Evolutionary conservation across 2,888 invertebrate species (phyloP), one percentile per base, ranked within the genome.

Genomic region (Caenorhabditis sp.): DNA sequence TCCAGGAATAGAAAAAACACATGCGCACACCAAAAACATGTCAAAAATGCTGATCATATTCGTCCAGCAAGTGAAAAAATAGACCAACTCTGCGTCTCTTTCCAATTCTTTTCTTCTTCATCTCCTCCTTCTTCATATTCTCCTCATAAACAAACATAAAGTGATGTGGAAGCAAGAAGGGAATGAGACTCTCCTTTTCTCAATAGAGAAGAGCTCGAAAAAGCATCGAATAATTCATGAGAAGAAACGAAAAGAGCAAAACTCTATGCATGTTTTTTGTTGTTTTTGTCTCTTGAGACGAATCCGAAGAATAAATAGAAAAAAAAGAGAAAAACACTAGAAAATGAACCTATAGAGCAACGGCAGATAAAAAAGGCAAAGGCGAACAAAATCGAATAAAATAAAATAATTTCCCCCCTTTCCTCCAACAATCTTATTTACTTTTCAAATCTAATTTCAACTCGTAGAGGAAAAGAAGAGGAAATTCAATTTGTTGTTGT

Each of bases 401-500:
- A 43, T 17, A 43, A 43, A 43, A 43, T 17, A 43, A 43, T 43
- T 17, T 43, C 43, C 12, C 17, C 43, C 10, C 10, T 17, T n/a
- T 52, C 7, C 23, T n/a, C 21, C 21, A 21, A 21, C 8, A 23
- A 23, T 52, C n/a, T n/a, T 52, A 20, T 20, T 52, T 23, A 52
- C 52, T 52, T 23, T 23, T 52, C 21, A 21, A 52, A 52, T 52
- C 23, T 52, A 20, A 52, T 23, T 23, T 23, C 52, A 52, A 20
- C 8, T 52, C 23, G 20, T 21, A 17, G 17, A n/a, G 52, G 23
- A 52, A 21, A 23, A 52, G 52, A 52, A 52, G 31, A 31, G 23
- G 52, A 52, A 52, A 43, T 43, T 43, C 43, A 43, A 43, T 43
- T 43, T 43, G 43, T 14, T 43, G 43, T 43, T 43, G 43, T 43